Conservation (phyloP, 1,140 invertebrate species). For the Aphaenogaster floridana region DNA sequence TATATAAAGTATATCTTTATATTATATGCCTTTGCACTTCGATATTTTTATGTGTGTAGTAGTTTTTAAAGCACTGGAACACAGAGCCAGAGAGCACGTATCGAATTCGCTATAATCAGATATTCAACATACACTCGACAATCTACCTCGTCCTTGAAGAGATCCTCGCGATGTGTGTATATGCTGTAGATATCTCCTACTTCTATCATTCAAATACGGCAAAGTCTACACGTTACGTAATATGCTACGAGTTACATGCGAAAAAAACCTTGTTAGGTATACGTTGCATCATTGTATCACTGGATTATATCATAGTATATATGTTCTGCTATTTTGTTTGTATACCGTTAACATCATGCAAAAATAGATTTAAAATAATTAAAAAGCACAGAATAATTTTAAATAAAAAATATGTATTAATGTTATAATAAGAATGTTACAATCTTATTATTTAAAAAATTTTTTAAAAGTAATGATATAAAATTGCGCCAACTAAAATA, state of each 20-base stretch:
- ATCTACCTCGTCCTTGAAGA: not conserved
- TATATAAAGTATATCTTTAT: too few species aligned
- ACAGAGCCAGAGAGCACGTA: not conserved
- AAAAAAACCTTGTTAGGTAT: not conserved
- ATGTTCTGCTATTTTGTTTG: not conserved
- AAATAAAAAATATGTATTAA: not conserved
- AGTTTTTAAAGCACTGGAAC: not conserved
- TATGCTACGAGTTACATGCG: not conserved
- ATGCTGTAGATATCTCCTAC: not conserved
- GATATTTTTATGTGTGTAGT: not conserved
- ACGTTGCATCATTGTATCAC: not conserved
- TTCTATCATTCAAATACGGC: conserved; percentile 1
- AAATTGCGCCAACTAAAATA: too few species aligned
- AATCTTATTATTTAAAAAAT: too few species aligned
- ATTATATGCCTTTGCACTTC: not conserved
- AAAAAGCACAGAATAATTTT: not conserved
- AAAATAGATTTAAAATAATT: not conserved
- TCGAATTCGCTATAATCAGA: not conserved
- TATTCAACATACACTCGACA: not conserved
- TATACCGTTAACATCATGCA: not conserved
- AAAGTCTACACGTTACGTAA: not conserved
- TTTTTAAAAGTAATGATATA: too few species aligned
- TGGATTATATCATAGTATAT: not conserved
- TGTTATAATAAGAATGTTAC: not conserved
- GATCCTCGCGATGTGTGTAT: not conserved